Conservation (phyloP, 2,113 vertebrate species). For the Bos javanicus region DNA sequence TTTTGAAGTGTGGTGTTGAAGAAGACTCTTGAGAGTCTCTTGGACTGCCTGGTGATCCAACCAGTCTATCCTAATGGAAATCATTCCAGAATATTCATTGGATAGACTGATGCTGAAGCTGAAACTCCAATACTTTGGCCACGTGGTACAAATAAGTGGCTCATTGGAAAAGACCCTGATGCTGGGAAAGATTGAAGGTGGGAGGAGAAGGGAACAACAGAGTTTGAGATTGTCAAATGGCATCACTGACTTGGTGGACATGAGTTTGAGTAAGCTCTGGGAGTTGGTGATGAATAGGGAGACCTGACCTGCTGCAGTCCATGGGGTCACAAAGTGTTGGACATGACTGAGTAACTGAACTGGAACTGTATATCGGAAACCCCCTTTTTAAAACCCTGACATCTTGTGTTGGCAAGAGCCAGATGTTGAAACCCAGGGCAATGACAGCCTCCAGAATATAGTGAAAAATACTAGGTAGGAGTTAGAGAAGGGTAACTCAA, state of each 20-base stretch:
- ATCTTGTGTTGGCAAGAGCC: not conserved
- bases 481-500: not conserved
- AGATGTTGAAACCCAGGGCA: not conserved
- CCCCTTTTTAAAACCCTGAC: not conserved
- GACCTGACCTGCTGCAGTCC: not conserved
- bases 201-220: not conserved
- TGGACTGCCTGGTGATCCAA: not conserved
- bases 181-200: not conserved
- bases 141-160: not conserved
- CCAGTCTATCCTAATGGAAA: not conserved
- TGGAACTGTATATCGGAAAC: not conserved
- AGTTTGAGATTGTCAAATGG: accelerated
- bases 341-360: not conserved
- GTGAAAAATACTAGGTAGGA: not conserved
- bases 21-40: not conserved
- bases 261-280: not conserved
- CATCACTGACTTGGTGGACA: not conserved
- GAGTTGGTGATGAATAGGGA: not conserved
- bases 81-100: not conserved
- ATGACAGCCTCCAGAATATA: not conserved
- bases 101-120: not conserved
- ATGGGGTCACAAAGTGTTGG: not conserved
- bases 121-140: not conserved
- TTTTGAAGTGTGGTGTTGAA: not conserved
- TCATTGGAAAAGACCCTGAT: not conserved